A percentile compares a stretch with the other conserved stretches of the same genome.
Evolutionary conservation across 2,888 invertebrate species (phyloP).

Genomic region (Agonum fuliginosum): DNA sequence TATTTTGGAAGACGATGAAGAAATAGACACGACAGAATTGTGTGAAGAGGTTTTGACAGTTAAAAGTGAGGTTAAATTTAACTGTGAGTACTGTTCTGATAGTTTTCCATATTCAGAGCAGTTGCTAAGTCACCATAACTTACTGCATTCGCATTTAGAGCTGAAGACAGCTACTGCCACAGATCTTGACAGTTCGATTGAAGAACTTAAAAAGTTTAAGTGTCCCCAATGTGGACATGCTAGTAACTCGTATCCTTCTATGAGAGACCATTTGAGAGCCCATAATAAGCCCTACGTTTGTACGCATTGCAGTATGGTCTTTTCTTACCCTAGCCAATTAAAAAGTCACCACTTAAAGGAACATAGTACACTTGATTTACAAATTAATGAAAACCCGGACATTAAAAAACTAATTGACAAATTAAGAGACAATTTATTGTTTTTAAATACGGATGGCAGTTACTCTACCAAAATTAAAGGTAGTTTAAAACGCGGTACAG

Average conservation of each 20-base stretch:
- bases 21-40: slow-evolving; percentile 65
- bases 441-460: slow-evolving; percentile 14
- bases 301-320: slow-evolving; percentile 70
- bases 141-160: slow-evolving; percentile 70
- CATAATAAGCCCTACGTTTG: slow-evolving; percentile 73
- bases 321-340: slow-evolving; percentile 66
- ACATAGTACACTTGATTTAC: slow-evolving; percentile 68
- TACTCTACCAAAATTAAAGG: slow-evolving; percentile 48
- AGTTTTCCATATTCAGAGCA: slow-evolving; percentile 67
- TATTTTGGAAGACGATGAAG: slow-evolving; percentile 65
- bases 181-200: slow-evolving; percentile 61
- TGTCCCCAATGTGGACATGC: slow-evolving; percentile 72
- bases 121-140: slow-evolving; percentile 69
- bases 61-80: slow-evolving; percentile 12
- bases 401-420: slow-evolving; percentile 54
- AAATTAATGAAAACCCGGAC: slow-evolving; percentile 57
- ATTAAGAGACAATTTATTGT: slow-evolving; percentile 53
- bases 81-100: slow-evolving; percentile 68
- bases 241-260: slow-evolving; percentile 66
- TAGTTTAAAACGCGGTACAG: slow-evolving; percentile 42
- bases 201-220: slow-evolving; percentile 65
- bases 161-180: slow-evolving; percentile 67
- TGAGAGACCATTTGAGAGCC: slow-evolving; percentile 71
- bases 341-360: slow-evolving; percentile 67
- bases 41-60: slow-evolving; percentile 61